phyloP scores from a whole-genome alignment of 2,113 vertebrate species.

The Mustela lutreola region DNA sequence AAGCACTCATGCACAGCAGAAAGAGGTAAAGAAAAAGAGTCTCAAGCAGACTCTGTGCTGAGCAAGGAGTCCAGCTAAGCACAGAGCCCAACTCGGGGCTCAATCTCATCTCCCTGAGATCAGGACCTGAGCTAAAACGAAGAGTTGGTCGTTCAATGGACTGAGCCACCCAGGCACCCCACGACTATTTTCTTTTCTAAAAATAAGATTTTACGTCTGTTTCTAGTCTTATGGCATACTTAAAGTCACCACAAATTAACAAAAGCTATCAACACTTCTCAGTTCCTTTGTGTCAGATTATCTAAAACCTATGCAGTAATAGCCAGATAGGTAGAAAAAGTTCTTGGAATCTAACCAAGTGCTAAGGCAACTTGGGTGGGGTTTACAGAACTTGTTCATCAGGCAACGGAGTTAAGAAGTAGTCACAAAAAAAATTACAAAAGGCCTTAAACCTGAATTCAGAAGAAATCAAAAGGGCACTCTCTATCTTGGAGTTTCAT shows the following conservation, averaged over 20 bases:
- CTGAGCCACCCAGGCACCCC: background rate
- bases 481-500: background rate
- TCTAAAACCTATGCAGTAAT: constrained; percentile 4
- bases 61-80: background rate
- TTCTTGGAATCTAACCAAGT: background rate
- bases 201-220: background rate
- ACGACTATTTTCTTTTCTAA: background rate
- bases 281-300: constrained; percentile 31
- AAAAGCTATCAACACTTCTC: constrained; percentile 12
- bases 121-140: background rate
- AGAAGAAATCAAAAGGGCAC: background rate
- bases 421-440: background rate
- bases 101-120: background rate
- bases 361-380: background rate
- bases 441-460: constrained; percentile 7
- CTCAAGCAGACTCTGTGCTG: background rate
- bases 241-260: constrained; percentile 19
- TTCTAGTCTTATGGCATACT: constrained; percentile 25
- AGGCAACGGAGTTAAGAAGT: constrained; percentile 14
- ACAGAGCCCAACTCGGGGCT: background rate
- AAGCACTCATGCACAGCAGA: background rate
- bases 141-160: background rate
- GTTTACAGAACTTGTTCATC: background rate
- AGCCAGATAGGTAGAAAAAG: background rate
- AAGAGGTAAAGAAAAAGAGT: background rate